These are phyloP conservation scores for Cheilosia vulpina DNA, from an alignment of 2,888 invertebrate species.

Conservation along the genomic window DNA sequence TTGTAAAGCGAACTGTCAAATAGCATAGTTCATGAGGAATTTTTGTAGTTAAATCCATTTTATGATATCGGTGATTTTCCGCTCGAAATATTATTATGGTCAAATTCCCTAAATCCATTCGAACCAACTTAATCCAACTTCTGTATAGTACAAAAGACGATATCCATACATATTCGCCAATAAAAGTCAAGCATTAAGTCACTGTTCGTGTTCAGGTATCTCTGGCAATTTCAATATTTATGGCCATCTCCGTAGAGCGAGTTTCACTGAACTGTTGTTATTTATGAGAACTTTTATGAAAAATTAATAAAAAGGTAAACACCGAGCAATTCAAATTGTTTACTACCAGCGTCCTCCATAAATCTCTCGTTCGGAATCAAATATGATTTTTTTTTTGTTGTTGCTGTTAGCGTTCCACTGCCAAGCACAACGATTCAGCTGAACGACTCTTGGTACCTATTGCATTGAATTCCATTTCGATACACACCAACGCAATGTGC, in stretches of 20 bases:
- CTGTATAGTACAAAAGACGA: background rate
- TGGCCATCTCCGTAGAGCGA: slow-evolving; percentile 44
- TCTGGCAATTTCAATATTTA: slow-evolving; percentile 34
- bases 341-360: slow-evolving; percentile 46
- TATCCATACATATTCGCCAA: background rate
- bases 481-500: slow-evolving; percentile 14
- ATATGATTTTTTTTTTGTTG: slow-evolving; percentile 16
- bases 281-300: slow-evolving; percentile 53
- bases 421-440: slow-evolving; percentile 2
- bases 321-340: slow-evolving; percentile 52
- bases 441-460: slow-evolving; percentile 41
- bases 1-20: too few relatives aligned
- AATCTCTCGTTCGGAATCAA: slow-evolving; percentile 45
- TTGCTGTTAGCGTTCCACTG: slow-evolving; percentile 9
- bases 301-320: slow-evolving; percentile 61
- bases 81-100: too few relatives aligned
- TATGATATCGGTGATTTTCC: too few relatives aligned
- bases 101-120: background rate
- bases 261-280: slow-evolving; percentile 35
- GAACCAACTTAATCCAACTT: background rate
- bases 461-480: slow-evolving; percentile 53
- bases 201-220: slow-evolving; percentile 21
- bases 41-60: too few relatives aligned
- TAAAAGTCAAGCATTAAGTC: slow-evolving; percentile 15
- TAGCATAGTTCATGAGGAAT: too few relatives aligned